Percentiles rank a stretch among this genome's conserved stretches.
These are phyloP conservation scores for Nyctibius grandis DNA, from an alignment of 2,797 vertebrate species.

Conservation along the genomic window DNA sequence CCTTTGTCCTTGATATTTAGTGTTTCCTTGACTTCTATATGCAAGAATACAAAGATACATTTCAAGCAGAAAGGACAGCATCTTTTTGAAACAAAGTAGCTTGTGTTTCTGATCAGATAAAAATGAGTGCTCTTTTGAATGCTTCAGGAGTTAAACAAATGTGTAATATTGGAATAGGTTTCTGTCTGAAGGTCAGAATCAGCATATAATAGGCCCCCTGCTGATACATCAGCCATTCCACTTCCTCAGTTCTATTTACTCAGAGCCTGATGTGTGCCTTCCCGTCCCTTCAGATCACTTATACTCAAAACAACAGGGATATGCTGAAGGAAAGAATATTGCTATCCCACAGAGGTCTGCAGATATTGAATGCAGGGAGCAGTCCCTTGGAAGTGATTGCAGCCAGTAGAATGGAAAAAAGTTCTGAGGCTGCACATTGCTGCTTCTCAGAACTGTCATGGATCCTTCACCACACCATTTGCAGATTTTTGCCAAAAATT, in stretches of 20 bases:
- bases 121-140: neutral
- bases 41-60: neutral
- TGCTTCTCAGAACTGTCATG: neutral
- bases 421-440: neutral
- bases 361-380: neutral
- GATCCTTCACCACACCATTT: neutral
- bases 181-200: constrained; percentile 13
- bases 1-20: constrained; percentile 3
- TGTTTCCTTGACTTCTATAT: neutral
- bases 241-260: neutral
- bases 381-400: neutral
- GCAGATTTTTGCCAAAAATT: neutral
- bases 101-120: constrained; percentile 12
- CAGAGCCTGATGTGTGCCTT: neutral
- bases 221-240: neutral
- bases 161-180: neutral
- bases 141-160: neutral
- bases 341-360: neutral
- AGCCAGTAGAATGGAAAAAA: neutral
- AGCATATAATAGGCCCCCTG: neutral
- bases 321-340: neutral
- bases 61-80: neutral
- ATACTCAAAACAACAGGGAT: neutral
- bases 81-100: neutral
- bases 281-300: neutral